Conservation (phyloP, 2,888 invertebrate genomes). For the Carabus problematicus region DNA sequence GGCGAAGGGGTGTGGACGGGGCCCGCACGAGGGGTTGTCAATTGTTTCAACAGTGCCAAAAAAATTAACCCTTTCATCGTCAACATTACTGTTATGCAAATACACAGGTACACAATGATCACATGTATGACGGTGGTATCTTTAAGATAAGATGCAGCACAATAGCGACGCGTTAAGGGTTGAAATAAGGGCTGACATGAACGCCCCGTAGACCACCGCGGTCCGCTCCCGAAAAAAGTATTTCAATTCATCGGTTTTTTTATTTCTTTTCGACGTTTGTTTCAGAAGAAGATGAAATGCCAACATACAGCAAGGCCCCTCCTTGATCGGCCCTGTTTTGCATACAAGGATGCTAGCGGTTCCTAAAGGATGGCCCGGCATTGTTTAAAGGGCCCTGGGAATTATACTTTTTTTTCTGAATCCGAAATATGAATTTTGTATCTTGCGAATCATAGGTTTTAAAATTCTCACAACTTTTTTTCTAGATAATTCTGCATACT, state of each 20-base stretch:
- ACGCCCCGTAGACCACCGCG: conserved; percentile 16
- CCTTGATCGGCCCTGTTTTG: too few species aligned
- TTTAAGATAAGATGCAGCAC: conserved; percentile 16
- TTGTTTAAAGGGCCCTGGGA: too few species aligned
- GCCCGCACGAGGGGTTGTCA: conserved; percentile 47
- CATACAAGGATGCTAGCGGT: too few species aligned
- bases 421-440: not conserved
- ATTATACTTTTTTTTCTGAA: too few species aligned
- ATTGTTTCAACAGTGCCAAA: conserved; percentile 57
- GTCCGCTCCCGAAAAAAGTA: conserved; percentile 21
- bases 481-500: too few species aligned
- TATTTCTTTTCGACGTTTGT: not conserved
- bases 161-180: conserved; percentile 19
- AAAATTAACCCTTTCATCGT: conserved; percentile 52
- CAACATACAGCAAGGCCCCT: too few species aligned
- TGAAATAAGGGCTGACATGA: conserved; percentile 18
- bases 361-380: too few species aligned
- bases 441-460: too few species aligned
- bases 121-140: not conserved
- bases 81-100: not conserved
- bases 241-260: conserved; percentile 1
- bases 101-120: not conserved
- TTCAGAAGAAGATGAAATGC: too few species aligned
- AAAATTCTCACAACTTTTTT: too few species aligned
- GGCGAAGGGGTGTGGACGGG: conserved; percentile 41